A percentile compares a stretch with the other conserved stretches of the same genome.
Evolutionary conservation across 2,888 invertebrate species (phyloP).

Genomic region (Drosophila picticornis): DNA sequence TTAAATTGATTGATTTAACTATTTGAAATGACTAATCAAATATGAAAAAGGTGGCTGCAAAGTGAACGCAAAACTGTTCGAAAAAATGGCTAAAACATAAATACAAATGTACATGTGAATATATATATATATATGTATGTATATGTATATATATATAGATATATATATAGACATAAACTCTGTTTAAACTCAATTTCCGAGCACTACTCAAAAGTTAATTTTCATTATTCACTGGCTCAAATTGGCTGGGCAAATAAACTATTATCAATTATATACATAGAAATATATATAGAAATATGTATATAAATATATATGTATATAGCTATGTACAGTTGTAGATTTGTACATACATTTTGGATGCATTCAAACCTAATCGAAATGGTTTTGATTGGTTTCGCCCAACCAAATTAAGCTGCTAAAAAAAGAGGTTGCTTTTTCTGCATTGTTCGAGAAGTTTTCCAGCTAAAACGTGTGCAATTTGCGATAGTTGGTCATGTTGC

Average conservation of each 20-base stretch:
- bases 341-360: background rate
- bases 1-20: background rate
- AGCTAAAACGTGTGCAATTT: constrained; percentile 1
- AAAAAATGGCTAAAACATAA: background rate
- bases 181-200: background rate
- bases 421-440: background rate
- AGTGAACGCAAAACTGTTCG: background rate
- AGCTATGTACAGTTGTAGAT: background rate
- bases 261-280: background rate
- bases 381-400: background rate
- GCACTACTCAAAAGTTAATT: background rate
- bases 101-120: background rate
- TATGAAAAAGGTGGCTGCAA: background rate
- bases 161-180: background rate
- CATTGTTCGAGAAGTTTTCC: constrained; percentile 8
- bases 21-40: background rate
- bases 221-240: background rate
- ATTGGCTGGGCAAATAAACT: background rate
- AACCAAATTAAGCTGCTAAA: background rate
- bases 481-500: constrained; percentile 10
- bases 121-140: background rate
- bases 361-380: background rate
- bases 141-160: background rate
- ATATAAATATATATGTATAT: no score
- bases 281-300: no score